A percentile compares a stretch with the other conserved stretches of the same genome.
These are phyloP conservation scores for Psittacula cyanocephala DNA, from an alignment of 2,113 vertebrate species.

Conservation along the genomic window DNA sequence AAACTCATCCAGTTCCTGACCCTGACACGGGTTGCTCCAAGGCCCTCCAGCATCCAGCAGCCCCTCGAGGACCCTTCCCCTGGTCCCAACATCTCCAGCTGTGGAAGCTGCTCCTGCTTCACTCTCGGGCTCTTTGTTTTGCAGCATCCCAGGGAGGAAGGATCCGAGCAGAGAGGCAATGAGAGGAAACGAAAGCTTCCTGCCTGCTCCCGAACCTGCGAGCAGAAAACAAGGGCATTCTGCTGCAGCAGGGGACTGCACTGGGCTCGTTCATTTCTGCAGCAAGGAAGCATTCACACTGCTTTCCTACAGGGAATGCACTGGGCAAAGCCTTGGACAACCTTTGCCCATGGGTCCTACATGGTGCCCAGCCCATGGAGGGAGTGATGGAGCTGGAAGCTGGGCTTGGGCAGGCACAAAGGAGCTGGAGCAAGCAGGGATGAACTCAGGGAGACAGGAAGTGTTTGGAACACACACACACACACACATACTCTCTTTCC, in stretches of 20 bases:
- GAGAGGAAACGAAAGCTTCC: neutral
- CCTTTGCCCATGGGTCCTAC: neutral
- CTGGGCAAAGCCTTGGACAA: neutral
- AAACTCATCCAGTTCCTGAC: neutral
- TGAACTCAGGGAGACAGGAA: neutral
- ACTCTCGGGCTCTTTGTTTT: neutral
- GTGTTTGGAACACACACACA: neutral
- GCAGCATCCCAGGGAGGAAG: neutral
- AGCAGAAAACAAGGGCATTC: neutral
- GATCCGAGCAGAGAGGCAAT: neutral
- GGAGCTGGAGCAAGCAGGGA: neutral
- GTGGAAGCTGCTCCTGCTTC: neutral
- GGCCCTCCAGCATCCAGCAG: neutral
- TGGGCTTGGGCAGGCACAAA: accelerated
- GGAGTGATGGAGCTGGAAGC: neutral
- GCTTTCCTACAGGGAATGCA: neutral
- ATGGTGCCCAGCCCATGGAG: accelerated
- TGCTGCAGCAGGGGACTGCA: neutral
- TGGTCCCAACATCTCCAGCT: neutral
- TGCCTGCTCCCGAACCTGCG: neutral
- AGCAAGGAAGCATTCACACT: accelerated
- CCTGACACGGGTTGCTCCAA: too few species aligned
- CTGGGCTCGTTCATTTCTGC: neutral
- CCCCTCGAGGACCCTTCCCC: neutral
- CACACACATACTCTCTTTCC: neutral